Evolutionary conservation across 2,888 invertebrate genomes (phyloP).

Genomic region (Cyrtodaria siliqua): DNA sequence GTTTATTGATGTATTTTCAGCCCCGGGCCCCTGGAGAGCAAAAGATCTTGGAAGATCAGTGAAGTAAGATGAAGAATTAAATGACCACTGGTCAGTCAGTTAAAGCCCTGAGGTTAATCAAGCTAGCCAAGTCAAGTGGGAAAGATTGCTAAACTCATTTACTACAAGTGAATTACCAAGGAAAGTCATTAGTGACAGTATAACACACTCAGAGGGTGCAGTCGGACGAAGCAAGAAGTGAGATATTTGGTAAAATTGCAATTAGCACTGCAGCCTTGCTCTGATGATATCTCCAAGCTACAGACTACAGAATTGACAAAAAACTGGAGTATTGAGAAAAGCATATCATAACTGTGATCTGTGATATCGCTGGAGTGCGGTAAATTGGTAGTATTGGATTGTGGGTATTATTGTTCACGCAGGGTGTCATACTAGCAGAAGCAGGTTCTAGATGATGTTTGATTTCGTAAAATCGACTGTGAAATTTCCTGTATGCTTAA

Average conservation of each 20-base stretch:
- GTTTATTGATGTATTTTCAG: slow-evolving; percentile 5
- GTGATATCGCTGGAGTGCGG: not conserved
- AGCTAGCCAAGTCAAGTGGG: not conserved
- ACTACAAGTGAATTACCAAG: too few relatives aligned
- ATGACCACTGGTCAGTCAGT: not conserved
- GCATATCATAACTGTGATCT: too few relatives aligned
- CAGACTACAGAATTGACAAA: too few relatives aligned
- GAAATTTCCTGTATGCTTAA: slow-evolving; percentile 3
- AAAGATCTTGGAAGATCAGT: not conserved
- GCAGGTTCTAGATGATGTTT: not conserved
- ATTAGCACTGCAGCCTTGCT: too few relatives aligned
- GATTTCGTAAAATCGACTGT: slow-evolving; percentile 2
- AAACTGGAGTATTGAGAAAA: not conserved
- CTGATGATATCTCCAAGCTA: too few relatives aligned
- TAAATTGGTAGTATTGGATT: not conserved
- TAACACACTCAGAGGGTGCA: too few relatives aligned
- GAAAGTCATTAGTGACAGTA: too few relatives aligned
- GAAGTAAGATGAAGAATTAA: too few relatives aligned
- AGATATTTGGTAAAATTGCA: too few relatives aligned
- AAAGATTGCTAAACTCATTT: not conserved
- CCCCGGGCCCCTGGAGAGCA: not conserved
- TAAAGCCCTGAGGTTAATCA: not conserved
- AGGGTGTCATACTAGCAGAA: not conserved
- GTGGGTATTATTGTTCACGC: not conserved
- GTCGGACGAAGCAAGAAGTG: too few relatives aligned